These are phyloP conservation scores for Sturnus vulgaris DNA, from an alignment of 2,113 vertebrate genomes.

Conservation along the genomic window DNA sequence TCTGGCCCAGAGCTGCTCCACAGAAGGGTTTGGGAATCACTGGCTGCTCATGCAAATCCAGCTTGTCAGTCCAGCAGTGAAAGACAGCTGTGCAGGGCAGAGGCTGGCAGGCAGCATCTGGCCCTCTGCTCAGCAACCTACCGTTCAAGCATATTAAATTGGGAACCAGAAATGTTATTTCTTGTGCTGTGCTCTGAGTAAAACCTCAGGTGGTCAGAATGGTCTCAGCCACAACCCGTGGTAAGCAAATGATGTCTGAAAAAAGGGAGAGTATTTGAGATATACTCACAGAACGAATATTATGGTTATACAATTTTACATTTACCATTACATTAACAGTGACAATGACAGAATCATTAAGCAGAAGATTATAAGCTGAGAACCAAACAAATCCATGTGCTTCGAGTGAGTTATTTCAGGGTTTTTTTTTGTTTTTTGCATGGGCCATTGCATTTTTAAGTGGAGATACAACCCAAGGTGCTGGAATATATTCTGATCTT, in stretches of 20 bases:
- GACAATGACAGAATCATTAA: not conserved
- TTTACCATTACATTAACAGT: not conserved
- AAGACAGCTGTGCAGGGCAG: not conserved
- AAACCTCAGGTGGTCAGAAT: not conserved
- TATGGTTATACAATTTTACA: not conserved
- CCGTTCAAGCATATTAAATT: not conserved
- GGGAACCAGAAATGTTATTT: not conserved
- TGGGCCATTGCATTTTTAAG: not conserved
- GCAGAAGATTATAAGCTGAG: not conserved
- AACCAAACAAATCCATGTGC: not conserved
- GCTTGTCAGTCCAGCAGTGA: not conserved
- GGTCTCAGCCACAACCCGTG: not conserved
- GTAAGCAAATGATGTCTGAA: not conserved
- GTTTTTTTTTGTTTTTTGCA: rapidly evolving
- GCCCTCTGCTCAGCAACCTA: not conserved
- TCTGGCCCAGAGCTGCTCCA: not conserved
- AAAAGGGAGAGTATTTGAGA: not conserved
- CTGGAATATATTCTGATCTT: not conserved
- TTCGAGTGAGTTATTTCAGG: not conserved
- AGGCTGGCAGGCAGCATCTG: not conserved
- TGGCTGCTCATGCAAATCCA: not conserved
- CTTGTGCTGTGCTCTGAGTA: not conserved
- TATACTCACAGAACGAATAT: not conserved
- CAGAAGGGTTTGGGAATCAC: not conserved
- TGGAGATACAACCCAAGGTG: not conserved